These are phyloP conservation scores for Microchrysa polita DNA, from an alignment of 2,888 invertebrate genomes.

Conservation along the genomic window DNA sequence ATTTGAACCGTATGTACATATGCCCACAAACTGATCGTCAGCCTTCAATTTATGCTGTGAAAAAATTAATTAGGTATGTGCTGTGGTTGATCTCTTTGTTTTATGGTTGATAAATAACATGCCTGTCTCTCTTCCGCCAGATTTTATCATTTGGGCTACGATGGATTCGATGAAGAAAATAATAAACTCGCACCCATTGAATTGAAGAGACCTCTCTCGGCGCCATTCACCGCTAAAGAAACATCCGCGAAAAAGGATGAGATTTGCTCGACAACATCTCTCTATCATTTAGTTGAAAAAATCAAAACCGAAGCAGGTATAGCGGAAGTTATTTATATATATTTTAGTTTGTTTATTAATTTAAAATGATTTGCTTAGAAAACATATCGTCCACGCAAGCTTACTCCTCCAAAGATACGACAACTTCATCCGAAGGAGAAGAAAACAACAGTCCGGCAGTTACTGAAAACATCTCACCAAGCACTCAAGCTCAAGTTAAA, in stretches of 20 bases:
- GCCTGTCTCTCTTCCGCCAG: conserved; percentile 63
- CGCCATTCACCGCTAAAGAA: not conserved
- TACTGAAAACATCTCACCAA: not conserved
- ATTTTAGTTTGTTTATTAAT: too few relatives aligned
- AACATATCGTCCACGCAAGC: not conserved
- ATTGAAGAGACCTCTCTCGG: not conserved
- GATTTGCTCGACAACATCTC: conserved; percentile 30
- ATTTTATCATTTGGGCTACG: conserved; percentile 75
- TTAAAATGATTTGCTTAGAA: too few relatives aligned
- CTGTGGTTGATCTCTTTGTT: conserved; percentile 33
- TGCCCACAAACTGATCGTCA: conserved; percentile 79
- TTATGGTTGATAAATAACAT: conserved; percentile 19
- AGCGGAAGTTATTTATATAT: too few relatives aligned
- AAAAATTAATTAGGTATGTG: conserved; percentile 73
- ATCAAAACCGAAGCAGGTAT: conserved; percentile 1
- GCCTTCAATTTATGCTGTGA: conserved; percentile 87
- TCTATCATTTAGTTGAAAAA: conserved; percentile 29
- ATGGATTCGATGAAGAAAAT: conserved; percentile 60
- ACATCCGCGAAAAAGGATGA: conserved; percentile 20
- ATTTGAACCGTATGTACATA: conserved; percentile 87
- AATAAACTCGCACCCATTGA: conserved; percentile 8
- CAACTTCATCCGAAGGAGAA: conserved; percentile 46
- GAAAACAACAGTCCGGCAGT: conserved; percentile 18
- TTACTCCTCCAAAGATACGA: conserved; percentile 45
- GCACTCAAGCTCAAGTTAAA: conserved; percentile 23